These are phyloP conservation scores for Caerostris extrusa DNA, from an alignment of 1,140 invertebrate genomes.

Conservation along the genomic window DNA sequence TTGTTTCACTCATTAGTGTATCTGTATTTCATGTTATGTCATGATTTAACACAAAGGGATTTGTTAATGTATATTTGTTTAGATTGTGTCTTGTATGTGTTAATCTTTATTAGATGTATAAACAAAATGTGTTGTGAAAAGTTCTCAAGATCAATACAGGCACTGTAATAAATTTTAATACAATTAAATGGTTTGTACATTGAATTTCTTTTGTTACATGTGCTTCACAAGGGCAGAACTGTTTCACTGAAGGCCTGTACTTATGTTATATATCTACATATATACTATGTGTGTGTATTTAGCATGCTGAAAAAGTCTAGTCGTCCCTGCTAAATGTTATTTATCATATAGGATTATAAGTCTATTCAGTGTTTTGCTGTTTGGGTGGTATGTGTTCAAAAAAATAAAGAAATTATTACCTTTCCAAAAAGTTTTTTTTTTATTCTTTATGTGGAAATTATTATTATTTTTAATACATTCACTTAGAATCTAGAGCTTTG, in stretches of 20 bases:
- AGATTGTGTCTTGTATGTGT: background rate
- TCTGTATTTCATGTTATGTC: slow-evolving; percentile 23
- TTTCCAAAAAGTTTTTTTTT: slow-evolving; percentile 22
- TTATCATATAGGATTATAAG: slow-evolving; percentile 62
- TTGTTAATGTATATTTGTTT: background rate
- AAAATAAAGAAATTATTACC: slow-evolving; percentile 65
- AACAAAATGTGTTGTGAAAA: background rate
- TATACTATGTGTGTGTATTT: background rate
- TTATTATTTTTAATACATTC: no score
- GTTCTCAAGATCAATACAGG: slow-evolving; percentile 8
- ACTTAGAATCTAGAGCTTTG: no score
- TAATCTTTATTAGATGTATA: background rate
- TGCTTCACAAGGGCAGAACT: background rate
- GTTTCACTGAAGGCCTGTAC: slow-evolving; percentile 59
- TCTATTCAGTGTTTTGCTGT: slow-evolving; percentile 62
- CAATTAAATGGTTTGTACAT: background rate
- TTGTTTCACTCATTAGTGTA: slow-evolving; percentile 30
- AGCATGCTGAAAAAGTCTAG: slow-evolving; percentile 46
- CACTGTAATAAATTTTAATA: slow-evolving; percentile 14
- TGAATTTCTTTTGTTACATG: background rate
- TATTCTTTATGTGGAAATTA: background rate
- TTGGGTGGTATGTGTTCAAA: slow-evolving; percentile 58
- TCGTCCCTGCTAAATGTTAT: slow-evolving; percentile 65
- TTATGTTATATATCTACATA: slow-evolving; percentile 38
- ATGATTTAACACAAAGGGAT: background rate